A percentile compares a stretch with the other conserved stretches of the same genome.
Conservation (phyloP, 2,113 vertebrate species). For the Suncus etruscus region DNA sequence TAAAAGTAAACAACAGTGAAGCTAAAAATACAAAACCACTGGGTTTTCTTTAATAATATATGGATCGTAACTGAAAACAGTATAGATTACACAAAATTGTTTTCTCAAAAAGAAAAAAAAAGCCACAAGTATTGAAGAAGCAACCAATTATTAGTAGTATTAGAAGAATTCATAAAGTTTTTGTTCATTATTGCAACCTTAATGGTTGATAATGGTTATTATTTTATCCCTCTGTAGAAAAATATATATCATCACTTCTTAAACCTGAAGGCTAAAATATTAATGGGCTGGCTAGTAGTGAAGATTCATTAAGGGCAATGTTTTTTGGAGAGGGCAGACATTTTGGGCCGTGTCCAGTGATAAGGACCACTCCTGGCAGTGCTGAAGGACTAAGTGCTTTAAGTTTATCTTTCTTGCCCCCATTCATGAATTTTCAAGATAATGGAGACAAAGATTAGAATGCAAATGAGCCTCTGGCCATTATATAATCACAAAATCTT, state of each 20-base stretch:
- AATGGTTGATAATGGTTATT: not conserved
- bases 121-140: not conserved
- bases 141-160: not conserved
- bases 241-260: not conserved
- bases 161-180: not conserved
- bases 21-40: not conserved
- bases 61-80: conserved; percentile 29
- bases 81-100: conserved; percentile 25
- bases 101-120: conserved; percentile 22
- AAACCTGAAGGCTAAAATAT: not conserved
- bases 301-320: not conserved
- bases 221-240: conserved; percentile 26
- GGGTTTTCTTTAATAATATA: conserved; percentile 11
- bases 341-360: no score
- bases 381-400: not conserved
- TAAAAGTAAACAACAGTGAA: conserved; percentile 55
- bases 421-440: not conserved
- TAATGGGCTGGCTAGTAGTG: not conserved
- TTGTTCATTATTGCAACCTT: conserved; percentile 13
- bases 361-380: no score
- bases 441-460: not conserved
- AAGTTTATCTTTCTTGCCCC: no score
- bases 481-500: not conserved
- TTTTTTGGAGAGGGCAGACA: no score
- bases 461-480: no score